These are phyloP conservation scores for Poecile atricapillus DNA, from an alignment of 2,113 vertebrate genomes.

Conservation along the genomic window DNA sequence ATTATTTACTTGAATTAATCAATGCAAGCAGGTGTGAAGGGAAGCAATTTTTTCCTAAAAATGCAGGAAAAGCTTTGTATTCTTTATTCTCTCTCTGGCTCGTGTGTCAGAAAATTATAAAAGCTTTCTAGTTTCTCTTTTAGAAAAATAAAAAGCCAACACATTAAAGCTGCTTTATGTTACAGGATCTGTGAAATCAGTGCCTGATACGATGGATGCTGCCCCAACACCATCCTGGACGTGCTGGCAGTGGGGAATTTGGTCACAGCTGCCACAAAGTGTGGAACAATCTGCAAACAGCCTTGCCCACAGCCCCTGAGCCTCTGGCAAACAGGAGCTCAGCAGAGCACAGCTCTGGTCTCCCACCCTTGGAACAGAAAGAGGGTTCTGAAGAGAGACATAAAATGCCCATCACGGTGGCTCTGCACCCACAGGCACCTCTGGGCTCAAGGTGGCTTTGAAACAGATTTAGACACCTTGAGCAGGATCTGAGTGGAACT, in stretches of 20 bases:
- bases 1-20: background rate
- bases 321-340: rapidly evolving
- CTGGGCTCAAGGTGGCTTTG: background rate
- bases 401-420: rapidly evolving
- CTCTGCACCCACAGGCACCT: background rate
- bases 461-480: background rate
- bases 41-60: background rate
- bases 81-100: background rate
- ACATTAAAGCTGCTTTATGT: background rate
- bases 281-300: background rate
- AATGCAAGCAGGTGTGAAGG: background rate
- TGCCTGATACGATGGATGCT: background rate
- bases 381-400: background rate
- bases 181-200: background rate
- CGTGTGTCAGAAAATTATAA: background rate
- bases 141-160: background rate
- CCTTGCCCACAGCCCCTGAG: background rate
- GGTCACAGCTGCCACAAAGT: background rate
- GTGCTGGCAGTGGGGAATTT: background rate
- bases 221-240: rapidly evolving
- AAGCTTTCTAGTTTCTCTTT: background rate
- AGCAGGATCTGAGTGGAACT: background rate
- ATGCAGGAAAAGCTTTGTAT: background rate
- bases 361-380: background rate
- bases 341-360: background rate